These are phyloP conservation scores for Spilosoma lubricipeda DNA, from an alignment of 2,888 invertebrate species.

Conservation along the genomic window DNA sequence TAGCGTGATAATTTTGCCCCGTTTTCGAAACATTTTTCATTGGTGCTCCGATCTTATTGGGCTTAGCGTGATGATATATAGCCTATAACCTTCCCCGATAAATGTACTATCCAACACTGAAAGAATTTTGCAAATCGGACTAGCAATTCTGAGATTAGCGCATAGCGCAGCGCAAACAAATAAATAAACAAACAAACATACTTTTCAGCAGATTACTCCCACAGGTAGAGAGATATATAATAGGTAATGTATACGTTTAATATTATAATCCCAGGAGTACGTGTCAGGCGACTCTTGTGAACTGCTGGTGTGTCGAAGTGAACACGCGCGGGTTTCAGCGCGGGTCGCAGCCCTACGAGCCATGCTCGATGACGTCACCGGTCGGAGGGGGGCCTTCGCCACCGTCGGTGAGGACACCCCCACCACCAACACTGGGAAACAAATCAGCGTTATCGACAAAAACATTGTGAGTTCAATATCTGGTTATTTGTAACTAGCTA, in stretches of 20 bases:
- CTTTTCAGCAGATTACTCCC: too few species aligned
- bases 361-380: conserved; percentile 53
- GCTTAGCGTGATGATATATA: too few species aligned
- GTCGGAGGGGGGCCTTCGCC: conserved; percentile 56
- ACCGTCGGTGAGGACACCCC: conserved; percentile 3
- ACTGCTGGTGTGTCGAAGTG: conserved; percentile 66
- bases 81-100: too few species aligned
- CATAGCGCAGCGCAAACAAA: too few species aligned
- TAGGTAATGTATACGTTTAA: too few species aligned
- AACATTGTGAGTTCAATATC: conserved; percentile 64
- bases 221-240: neutral
- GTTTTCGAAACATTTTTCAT: too few species aligned
- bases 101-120: too few species aligned
- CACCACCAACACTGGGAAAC: conserved; percentile 25
- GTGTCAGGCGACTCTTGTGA: conserved; percentile 66
- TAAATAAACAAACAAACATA: too few species aligned
- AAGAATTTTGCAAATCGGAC: too few species aligned
- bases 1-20: too few species aligned
- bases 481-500: neutral
- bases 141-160: too few species aligned
- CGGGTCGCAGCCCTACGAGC: conserved; percentile 55
- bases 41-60: too few species aligned
- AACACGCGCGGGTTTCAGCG: conserved; percentile 59
- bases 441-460: conserved; percentile 59
- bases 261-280: conserved; percentile 50